Evolutionary conservation across 2,888 invertebrate species (phyloP).

Genomic region (Axea sp.): DNA sequence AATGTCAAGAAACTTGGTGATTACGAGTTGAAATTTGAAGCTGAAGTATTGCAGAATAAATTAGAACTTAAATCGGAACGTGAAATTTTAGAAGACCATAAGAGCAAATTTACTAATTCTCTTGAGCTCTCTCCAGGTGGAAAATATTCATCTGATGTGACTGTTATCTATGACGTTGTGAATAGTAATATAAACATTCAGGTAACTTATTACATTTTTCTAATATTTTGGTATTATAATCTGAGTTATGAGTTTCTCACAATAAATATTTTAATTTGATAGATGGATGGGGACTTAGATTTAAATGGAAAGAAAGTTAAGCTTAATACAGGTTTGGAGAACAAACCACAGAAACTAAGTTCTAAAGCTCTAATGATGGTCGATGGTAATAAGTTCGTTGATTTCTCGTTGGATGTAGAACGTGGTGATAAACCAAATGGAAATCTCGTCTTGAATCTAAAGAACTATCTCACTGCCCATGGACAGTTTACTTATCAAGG

Average conservation of each 20-base stretch:
- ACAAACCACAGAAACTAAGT: conserved; percentile 80
- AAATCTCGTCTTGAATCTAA: conserved; percentile 82
- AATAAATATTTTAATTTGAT: neutral
- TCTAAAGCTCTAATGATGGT: conserved; percentile 81
- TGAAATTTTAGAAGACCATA: conserved; percentile 81
- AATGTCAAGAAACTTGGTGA: conserved; percentile 80
- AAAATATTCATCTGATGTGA: conserved; percentile 83
- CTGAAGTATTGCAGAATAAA: conserved; percentile 80
- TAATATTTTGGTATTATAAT: no score
- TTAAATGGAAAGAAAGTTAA: conserved; percentile 82
- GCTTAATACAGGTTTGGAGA: conserved; percentile 80
- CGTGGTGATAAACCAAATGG: conserved; percentile 79
- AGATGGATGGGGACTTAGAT: conserved; percentile 81
- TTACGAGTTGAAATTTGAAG: conserved; percentile 82
- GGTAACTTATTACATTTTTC: conserved; percentile 12
- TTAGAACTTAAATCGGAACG: conserved; percentile 82
- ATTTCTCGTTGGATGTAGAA: conserved; percentile 81
- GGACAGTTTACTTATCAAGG: conserved; percentile 84
- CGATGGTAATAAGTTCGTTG: conserved; percentile 81
- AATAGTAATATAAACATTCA: conserved; percentile 81
- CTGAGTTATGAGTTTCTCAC: no score
- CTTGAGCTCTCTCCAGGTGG: conserved; percentile 83
- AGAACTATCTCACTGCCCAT: conserved; percentile 82
- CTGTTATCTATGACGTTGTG: conserved; percentile 81
- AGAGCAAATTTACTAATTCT: conserved; percentile 83